phyloP scores from a whole-genome alignment of 2,888 invertebrate species.

The Ethmia dodecea region DNA sequence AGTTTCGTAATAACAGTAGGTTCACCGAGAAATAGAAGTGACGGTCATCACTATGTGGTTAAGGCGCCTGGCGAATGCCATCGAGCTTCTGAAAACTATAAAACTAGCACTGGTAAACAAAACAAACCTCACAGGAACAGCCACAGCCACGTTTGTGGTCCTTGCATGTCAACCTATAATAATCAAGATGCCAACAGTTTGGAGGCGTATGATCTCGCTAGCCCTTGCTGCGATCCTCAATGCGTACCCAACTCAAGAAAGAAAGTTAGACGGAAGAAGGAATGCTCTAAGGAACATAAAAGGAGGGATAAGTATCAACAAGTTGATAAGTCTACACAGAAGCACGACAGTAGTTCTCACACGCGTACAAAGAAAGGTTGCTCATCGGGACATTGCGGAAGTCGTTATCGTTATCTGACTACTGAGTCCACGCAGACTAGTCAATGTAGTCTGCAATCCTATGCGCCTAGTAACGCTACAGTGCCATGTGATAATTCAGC shows the following conservation, averaged over 20 bases:
- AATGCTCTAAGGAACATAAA: constrained; percentile 80
- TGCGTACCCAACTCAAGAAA: constrained; percentile 84
- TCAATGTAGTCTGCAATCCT: constrained; percentile 89
- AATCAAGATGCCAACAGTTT: constrained; percentile 86
- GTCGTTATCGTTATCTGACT: constrained; percentile 79
- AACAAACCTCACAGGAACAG: constrained; percentile 50
- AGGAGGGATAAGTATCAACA: constrained; percentile 79
- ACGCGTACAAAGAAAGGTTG: constrained; percentile 63
- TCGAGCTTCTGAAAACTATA: constrained; percentile 50
- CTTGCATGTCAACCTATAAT: constrained; percentile 81
- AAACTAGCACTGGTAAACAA: constrained; percentile 47
- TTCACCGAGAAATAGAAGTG: constrained; percentile 80
- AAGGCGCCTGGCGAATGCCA: constrained; percentile 57
- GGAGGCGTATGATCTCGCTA: constrained; percentile 91
- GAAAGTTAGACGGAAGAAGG: constrained; percentile 73
- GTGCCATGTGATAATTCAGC: constrained; percentile 83
- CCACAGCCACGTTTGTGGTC: constrained; percentile 81
- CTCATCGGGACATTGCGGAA: constrained; percentile 53
- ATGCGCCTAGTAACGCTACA: constrained; percentile 86
- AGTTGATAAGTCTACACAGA: constrained; percentile 64
- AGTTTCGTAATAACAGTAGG: constrained; percentile 86
- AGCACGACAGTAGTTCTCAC: constrained; percentile 65
- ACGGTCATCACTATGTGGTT: constrained; percentile 84
- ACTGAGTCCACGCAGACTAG: constrained; percentile 84
- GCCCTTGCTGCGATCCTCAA: constrained; percentile 91